Conservation (phyloP, 2,888 invertebrate genomes). For the Yponomeuta plumbellus region DNA sequence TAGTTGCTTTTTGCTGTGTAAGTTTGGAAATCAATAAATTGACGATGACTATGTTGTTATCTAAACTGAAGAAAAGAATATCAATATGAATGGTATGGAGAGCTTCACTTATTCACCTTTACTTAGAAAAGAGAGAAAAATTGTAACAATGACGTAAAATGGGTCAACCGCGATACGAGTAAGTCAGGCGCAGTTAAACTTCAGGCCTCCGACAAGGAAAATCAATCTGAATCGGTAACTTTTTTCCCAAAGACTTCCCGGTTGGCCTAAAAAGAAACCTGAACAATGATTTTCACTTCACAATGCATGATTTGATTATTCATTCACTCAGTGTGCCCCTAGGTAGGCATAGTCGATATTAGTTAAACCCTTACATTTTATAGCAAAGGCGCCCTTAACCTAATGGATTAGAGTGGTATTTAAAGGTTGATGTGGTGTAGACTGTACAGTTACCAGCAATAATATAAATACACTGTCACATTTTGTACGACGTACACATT, state of each 20-base stretch:
- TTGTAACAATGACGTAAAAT: slow-evolving; percentile 4
- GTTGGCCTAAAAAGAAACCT: neutral
- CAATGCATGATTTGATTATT: neutral
- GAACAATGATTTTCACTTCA: slow-evolving; percentile 7
- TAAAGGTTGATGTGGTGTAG: too few relatives aligned
- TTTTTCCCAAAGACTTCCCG: slow-evolving; percentile 40
- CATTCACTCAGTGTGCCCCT: neutral
- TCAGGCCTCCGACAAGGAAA: slow-evolving; percentile 54
- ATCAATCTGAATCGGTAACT: slow-evolving; percentile 60
- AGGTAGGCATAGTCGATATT: too few relatives aligned
- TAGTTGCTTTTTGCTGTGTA: neutral
- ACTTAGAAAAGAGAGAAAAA: neutral
- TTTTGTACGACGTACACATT: too few relatives aligned
- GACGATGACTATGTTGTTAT: too few relatives aligned
- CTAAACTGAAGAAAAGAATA: too few relatives aligned
- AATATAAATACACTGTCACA: too few relatives aligned
- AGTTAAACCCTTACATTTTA: too few relatives aligned
- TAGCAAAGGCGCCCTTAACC: too few relatives aligned
- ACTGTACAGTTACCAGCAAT: too few relatives aligned
- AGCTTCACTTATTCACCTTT: neutral
- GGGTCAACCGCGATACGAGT: slow-evolving; percentile 26
- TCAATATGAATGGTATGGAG: too few relatives aligned
- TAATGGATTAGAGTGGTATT: too few relatives aligned
- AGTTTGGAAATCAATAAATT: neutral
- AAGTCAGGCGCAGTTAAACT: slow-evolving; percentile 46